Conservation (phyloP, 2,113 vertebrate genomes). For the Pogonocichla stellata region DNA sequence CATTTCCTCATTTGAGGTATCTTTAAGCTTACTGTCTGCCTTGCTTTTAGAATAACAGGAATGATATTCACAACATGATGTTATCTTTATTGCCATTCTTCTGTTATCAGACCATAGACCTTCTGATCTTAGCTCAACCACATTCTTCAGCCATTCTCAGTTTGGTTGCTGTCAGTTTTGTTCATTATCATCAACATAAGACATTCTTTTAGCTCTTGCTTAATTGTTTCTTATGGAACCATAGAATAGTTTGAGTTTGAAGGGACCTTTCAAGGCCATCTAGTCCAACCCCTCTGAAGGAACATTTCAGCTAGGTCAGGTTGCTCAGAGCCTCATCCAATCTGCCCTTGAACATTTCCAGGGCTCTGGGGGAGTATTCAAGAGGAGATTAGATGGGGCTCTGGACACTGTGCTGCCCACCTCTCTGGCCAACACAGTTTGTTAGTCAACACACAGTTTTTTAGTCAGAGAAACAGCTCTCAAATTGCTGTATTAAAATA, state of each 20-base stretch:
- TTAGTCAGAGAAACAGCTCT: neutral
- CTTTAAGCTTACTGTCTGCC: neutral
- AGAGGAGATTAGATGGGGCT: neutral
- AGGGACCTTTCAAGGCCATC: neutral
- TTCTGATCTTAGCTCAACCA: neutral
- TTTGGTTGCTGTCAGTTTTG: neutral
- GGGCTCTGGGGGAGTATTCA: neutral
- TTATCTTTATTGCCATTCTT: neutral
- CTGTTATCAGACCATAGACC: neutral
- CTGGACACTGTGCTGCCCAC: neutral
- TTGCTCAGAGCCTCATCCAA: neutral
- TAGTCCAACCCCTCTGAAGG: fast-evolving
- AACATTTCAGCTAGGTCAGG: neutral
- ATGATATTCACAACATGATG: neutral
- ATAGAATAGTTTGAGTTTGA: neutral
- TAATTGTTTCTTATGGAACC: neutral
- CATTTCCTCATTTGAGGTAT: neutral
- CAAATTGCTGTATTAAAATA: neutral
- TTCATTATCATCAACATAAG: neutral
- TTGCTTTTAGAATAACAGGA: neutral
- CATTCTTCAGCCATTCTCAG: neutral
- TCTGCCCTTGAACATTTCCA: neutral
- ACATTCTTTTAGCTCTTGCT: neutral
- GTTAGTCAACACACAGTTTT: neutral
- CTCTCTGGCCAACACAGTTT: neutral